Evolutionary conservation across 1,140 invertebrate genomes (phyloP), one percentile per base, ranked within the genome.

Genomic region (Caenorhabditis remanei): DNA sequence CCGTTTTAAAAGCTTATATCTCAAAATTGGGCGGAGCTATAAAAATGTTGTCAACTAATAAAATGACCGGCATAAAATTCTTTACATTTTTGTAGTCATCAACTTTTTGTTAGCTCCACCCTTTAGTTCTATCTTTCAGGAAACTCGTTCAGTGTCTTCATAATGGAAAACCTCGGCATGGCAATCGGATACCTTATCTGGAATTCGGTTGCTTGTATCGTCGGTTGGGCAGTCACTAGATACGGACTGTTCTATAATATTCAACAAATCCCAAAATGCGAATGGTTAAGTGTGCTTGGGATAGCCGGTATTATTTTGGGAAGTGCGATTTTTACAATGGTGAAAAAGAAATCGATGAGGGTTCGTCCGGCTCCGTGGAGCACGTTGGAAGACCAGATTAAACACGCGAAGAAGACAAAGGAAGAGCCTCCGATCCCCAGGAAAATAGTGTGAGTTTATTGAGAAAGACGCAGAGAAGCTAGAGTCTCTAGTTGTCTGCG

Each of bases 81-180:
- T 3, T 9, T 14, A 53, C 9, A 53, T 8, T 8, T 53, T 11
- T 14, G 3, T 11, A 8, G 50, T 53, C 11, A 9, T 9, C 11
- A 53, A 8, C 16, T 53, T 6, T 53, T 8, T 11, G 3, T 3
- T 11, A 53, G 11, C 50, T 53, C 50, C 16, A 14, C 50, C 16
- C 50, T n/a, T n/a, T n/a, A n/a, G n/a, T n/a, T n/a, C 50, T 53
- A 14, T 16, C 50, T 58, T 58, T n/a, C 56, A 58, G 56, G 84
- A 41, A 85, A 85, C 43, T 43, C 84, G 14, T 24, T 85, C 1
- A 67, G 61, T 4, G 46, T 85, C 43, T 21, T 46, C 84, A 85
- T 85, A 16, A 85, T 85, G 84, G 84, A 85, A 8, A 41, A 46
- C 2, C 6, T 85, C 2, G 84, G 84, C 14, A 67, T 85, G 61